A percentile compares a stretch with the other conserved stretches of the same genome.
Conservation (phyloP, 2,888 invertebrate species). For the Calameuta idolon region DNA sequence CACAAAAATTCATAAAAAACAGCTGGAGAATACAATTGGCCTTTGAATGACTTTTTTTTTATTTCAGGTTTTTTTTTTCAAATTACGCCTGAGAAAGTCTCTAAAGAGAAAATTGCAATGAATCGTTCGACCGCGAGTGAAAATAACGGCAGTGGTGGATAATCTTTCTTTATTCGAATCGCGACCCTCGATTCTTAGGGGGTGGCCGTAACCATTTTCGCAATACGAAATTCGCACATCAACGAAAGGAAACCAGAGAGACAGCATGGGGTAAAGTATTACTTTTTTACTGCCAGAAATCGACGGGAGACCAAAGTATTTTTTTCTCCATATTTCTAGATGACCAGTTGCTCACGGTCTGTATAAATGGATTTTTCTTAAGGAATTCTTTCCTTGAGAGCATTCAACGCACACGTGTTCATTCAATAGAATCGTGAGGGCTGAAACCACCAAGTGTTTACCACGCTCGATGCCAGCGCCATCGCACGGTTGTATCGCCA, state of each 20-base stretch:
- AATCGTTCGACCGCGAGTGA: not conserved
- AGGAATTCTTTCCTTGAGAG: not conserved
- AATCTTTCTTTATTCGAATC: not conserved
- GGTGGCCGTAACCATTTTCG: not conserved
- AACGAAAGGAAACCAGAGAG: not conserved
- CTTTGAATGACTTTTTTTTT: too few species aligned
- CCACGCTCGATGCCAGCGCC: constrained; percentile 47
- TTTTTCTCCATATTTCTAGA: not conserved
- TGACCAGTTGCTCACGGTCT: not conserved
- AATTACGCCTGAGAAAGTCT: too few species aligned
- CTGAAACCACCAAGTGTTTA: not conserved
- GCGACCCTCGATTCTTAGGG: not conserved
- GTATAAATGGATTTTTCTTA: not conserved
- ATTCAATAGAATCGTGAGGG: not conserved
- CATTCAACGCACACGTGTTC: not conserved
- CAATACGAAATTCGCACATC: not conserved
- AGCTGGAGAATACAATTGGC: too few species aligned
- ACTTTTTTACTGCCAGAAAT: not conserved
- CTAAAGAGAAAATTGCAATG: not conserved
- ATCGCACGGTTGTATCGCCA: constrained; percentile 43
- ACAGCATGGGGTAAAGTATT: not conserved
- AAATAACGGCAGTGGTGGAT: not conserved
- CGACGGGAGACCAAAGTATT: not conserved
- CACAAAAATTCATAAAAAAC: too few species aligned
- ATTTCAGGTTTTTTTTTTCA: too few species aligned